Base-by-base conservation (phyloP, 2,888 invertebrate species). In the Gastracanthus pulcherrimus region DNA sequence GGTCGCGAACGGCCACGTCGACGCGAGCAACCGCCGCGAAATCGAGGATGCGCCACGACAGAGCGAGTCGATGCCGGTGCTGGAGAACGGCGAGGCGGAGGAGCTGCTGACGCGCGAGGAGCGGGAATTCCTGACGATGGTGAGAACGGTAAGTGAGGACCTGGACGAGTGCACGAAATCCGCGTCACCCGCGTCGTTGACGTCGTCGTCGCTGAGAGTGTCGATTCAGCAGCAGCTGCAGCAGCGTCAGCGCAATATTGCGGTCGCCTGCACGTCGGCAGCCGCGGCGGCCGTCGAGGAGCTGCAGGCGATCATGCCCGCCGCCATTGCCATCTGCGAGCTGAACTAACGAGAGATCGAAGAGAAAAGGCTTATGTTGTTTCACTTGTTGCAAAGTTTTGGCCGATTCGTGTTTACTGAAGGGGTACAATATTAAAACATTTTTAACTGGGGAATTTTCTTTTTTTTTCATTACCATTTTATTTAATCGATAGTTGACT, bases 131-230 rank as follows among this genome's bases (percentile, higher is more conserved):
- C 41, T 81, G 6, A 26, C 26, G 16, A 67, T 69, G 41, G 38
- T 74, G 36, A 71, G 55, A 60, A 74, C 79, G 83, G 83, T 83
- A 81, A 83, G 83, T 83, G 72, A 71, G 13, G 76, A 45, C 16
- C 34, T 67, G 48, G 66, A 76, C 13, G 64, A 75, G 19, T 19
- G 69, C 48, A 9, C 31, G 26, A 36, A 51, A 26, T 38, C 26
- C 5, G 2, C 41, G 38, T 23, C 29, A 11, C 16, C 29, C 7
- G 0, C 71, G 48, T 69, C 69, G 2, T 48, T 58, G 16, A 31
- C 29, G 2, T 29, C 72, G 4, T 26, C 55, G 13, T 34, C 62
- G 29, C 1, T n/a, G 41, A n/a, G 2, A 11, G 34, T n/a, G 36
- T 26, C 60, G 48, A 38, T 36, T 31, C 69, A 62, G 51, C 75